phyloP scores from a whole-genome alignment of 2,888 invertebrate genomes.

The Melipona beecheii region DNA sequence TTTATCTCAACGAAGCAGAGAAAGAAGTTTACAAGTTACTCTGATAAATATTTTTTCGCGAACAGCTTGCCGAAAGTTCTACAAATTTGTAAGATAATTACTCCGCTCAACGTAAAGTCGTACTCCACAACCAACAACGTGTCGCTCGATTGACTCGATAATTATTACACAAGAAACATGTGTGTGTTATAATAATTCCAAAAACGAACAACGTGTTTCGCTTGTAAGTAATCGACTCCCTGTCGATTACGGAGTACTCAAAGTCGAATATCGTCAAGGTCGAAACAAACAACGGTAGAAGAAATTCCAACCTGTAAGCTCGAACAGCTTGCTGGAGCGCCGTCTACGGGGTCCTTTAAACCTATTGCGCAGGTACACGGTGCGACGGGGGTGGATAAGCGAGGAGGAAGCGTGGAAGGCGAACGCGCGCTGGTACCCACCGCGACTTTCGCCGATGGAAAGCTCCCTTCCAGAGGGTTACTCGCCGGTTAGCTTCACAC shows the following conservation, averaged over 20 bases:
- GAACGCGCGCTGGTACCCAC: conserved; percentile 51
- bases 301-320: too few species aligned
- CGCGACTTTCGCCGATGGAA: conserved; percentile 31
- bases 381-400: not conserved
- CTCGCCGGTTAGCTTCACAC: conserved; percentile 2
- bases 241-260: not conserved
- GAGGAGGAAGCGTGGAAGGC: conserved; percentile 18
- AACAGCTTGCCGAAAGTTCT: too few species aligned
- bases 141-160: not conserved
- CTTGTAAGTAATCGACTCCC: too few species aligned
- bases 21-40: too few species aligned
- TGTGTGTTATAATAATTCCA: not conserved
- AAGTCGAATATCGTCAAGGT: too few species aligned
- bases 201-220: not conserved
- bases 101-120: not conserved
- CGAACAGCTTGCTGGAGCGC: not conserved
- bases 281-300: not conserved
- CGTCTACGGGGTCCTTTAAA: not conserved
- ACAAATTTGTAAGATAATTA: too few species aligned
- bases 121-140: not conserved
- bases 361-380: conserved; percentile 10
- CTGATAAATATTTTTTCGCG: too few species aligned
- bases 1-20: too few species aligned
- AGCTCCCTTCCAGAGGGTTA: conserved; percentile 33
- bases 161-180: not conserved